Evolutionary conservation across 2,888 invertebrate species (phyloP).

Genomic region (Zonitis immaculata): DNA sequence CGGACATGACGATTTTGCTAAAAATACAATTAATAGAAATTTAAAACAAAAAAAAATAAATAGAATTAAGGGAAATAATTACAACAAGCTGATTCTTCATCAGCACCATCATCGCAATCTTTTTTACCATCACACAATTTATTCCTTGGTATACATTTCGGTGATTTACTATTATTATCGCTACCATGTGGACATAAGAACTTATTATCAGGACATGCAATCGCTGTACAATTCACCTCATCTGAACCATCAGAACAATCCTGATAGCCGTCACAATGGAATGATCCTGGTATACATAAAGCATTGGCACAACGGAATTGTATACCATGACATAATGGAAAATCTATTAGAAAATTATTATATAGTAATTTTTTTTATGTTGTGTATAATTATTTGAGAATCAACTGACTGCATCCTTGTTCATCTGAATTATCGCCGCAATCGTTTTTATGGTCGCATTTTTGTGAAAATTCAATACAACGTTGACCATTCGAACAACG

Average conservation of each 20-base stretch:
- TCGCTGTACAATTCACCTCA: constrained; percentile 81
- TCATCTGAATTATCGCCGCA: constrained; percentile 91
- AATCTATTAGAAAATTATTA: constrained; percentile 57
- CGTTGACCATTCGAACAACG: constrained; percentile 74
- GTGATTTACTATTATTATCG: constrained; percentile 63
- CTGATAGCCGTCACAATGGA: constrained; percentile 79
- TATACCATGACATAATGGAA: constrained; percentile 81
- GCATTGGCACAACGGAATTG: constrained; percentile 93
- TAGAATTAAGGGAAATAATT: constrained; percentile 49
- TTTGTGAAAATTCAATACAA: constrained; percentile 71
- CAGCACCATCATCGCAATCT: constrained; percentile 89
- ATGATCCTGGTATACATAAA: constrained; percentile 84
- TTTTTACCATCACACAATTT: constrained; percentile 86
- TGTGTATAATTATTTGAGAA: no score
- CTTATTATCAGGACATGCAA: constrained; percentile 85
- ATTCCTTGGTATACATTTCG: constrained; percentile 82
- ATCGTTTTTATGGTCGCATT: constrained; percentile 87
- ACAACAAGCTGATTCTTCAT: constrained; percentile 87
- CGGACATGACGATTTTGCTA: constrained; percentile 78
- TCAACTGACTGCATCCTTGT: constrained; percentile 75
- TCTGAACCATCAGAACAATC: constrained; percentile 92
- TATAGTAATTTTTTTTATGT: constrained; percentile 2
- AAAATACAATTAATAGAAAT: constrained; percentile 25
- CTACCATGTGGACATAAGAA: constrained; percentile 82
- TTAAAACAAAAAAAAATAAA: neutral